Conservation (phyloP, 2,888 invertebrate genomes). For the Trimorus sp. region DNA sequence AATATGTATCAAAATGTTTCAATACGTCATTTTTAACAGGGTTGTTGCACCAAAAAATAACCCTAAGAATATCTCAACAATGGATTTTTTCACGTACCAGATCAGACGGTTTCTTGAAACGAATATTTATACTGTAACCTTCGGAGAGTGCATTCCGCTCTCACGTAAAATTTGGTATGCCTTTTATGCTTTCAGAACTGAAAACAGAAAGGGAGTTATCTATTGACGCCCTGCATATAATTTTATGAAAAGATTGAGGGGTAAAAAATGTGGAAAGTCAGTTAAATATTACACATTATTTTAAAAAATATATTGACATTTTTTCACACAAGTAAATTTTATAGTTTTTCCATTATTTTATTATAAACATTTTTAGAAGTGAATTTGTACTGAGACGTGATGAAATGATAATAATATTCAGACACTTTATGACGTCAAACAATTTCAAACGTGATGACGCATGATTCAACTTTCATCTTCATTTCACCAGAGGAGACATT, state of each 20-base stretch:
- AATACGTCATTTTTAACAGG: too few relatives aligned
- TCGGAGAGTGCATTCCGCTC: conserved; percentile 27
- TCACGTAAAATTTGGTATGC: conserved; percentile 14
- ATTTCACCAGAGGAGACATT: conserved; percentile 10
- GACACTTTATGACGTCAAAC: conserved; percentile 19
- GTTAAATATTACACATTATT: too few relatives aligned
- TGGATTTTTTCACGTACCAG: conserved; percentile 21
- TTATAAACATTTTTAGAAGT: too few relatives aligned
- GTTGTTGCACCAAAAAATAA: conserved; percentile 28
- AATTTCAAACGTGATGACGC: conserved; percentile 16
- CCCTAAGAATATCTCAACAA: conserved; percentile 29
- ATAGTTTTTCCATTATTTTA: too few relatives aligned
- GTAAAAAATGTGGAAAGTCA: too few relatives aligned
- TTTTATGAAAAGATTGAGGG: too few relatives aligned
- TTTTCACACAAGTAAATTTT: too few relatives aligned
- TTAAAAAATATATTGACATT: too few relatives aligned
- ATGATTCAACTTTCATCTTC: conserved; percentile 38
- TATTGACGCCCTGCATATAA: too few relatives aligned
- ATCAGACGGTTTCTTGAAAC: conserved; percentile 13
- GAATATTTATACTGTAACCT: conserved; percentile 25
- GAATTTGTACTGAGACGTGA: too few relatives aligned
- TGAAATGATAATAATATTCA: neutral
- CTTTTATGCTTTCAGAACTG: conserved; percentile 3
- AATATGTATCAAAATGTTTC: too few relatives aligned
- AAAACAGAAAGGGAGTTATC: neutral